Evolutionary conservation across 2,888 invertebrate species (phyloP).

Genomic region (Archips crataeganus): DNA sequence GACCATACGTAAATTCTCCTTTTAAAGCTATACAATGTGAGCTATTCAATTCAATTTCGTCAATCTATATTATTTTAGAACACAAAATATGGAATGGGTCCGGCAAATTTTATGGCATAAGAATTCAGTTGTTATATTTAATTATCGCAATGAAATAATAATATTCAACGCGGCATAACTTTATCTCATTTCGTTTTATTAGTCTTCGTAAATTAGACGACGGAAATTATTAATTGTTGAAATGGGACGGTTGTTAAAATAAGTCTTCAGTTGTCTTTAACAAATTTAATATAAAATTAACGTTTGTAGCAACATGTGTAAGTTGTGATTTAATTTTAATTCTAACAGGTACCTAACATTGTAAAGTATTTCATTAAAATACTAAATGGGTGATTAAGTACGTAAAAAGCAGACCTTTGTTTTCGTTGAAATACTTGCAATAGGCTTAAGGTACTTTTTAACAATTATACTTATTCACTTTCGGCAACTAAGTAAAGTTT

Average conservation of each 20-base stretch:
- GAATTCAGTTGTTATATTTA: neutral
- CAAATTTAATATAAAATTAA: neutral
- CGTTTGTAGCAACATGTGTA: neutral
- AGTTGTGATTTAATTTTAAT: neutral
- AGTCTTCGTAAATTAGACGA: neutral
- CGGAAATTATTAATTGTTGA: conserved; percentile 9
- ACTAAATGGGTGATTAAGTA: neutral
- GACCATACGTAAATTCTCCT: conserved; percentile 10
- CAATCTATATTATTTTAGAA: neutral
- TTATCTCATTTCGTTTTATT: conserved; percentile 3
- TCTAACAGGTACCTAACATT: neutral
- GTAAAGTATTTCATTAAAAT: neutral
- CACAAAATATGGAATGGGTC: neutral
- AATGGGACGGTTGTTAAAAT: neutral
- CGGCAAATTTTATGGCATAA: neutral
- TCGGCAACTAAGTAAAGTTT: neutral
- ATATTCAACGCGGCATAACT: neutral
- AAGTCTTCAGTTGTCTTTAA: neutral
- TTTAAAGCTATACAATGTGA: conserved; percentile 10
- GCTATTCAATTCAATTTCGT: conserved; percentile 13
- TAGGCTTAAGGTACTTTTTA: neutral
- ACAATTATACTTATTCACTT: neutral
- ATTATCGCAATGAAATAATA: neutral
- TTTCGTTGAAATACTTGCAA: neutral
- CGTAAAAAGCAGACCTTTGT: neutral